Base-by-base conservation (phyloP, 2,797 vertebrate genomes). In the Helarctos malayanus region DNA sequence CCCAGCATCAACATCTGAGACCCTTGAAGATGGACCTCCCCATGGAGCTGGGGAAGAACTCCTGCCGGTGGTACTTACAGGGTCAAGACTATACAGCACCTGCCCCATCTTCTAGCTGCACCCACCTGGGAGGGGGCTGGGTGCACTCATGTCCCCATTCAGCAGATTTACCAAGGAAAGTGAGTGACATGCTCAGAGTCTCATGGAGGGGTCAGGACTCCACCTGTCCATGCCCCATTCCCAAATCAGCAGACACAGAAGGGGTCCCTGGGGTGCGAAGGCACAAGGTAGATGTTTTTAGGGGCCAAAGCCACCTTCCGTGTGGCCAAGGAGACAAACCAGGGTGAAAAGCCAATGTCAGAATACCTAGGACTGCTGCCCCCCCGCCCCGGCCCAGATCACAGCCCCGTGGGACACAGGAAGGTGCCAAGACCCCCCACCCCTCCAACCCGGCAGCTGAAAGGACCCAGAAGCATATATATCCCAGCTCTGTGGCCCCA, bases 91-190 rank as follows among this genome's bases (percentile, higher is more conserved):
- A 3, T 68, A 13, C 1, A 15, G 32, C 25, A 7, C 61, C 18
- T 1, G 1, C 27, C 41, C 25, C 2, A 11, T 13, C 1, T 59
- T 11, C n/a, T 11, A 3, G 21, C 23, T 38, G 10, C 2, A 10
- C 47, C 16, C 5, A 0, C 21, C 68, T 0, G 6, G 32, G 32
- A 86, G 11, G 63, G 32, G 71, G 15, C 56, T 23, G 5, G 38
- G 38, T 13, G 38, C 45, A 32, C 9, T 49, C 32, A 2, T 1
- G 3, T 12, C 29, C 29, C 69, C 75, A 35, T 7, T 89, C 52
- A 4, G 32, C 56, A 41, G 63, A 61, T 15, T 49, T 29, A 23
- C 35, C 35, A 15, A 12, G 32, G n/a, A 69, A n/a, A 57, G n/a
- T 4, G 7, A 91, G 15, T 4, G 15, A 32, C 5, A 2, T 0